Base-by-base conservation (phyloP, 2,888 invertebrate species). In the Cephonodes hylas region DNA sequence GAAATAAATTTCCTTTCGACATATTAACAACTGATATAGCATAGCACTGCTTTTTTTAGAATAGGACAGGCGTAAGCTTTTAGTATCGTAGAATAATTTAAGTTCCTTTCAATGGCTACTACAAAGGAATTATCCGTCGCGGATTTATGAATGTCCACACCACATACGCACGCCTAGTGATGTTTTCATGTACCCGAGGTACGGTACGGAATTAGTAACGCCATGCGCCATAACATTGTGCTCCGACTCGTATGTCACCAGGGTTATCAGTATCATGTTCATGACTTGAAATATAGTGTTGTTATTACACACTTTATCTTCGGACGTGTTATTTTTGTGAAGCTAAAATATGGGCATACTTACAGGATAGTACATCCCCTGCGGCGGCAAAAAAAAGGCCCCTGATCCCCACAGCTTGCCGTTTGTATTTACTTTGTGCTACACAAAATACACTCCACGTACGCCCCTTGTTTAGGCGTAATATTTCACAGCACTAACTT, bases 391-490 rank as follows among this genome's bases (percentile, higher is more conserved):
- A 94, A 97, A 97, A 94, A 96, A 97, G 93, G 97, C 96, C 95
- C 97, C 97, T 94, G 97, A 96, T 94, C 97, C 97, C 97, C 97
- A 97, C 97, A 97, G 97, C 95, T 97, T 97, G 97, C 95, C 95
- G 95, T 96, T 95, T 95, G 93, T 94, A 93, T 93, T 89, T 91
- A 91, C 93, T 93, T 91, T 89, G 83, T 87, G 85, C 81, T 87
- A 89, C 93, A 93, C 93, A 93, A 93, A 93, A 93, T 87, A 86
- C 91, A 92, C 92, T 87, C 83, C 87, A 91, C 91, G 86, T 72
- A 85, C 88, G 86, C 91, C 91, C 86, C 76, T 74, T 71, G 70
- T 66, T 72, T 75, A 87, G 90, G 90, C 89, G 89, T 83, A 76
- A 83, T 83, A 79, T 80, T 81, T 80, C 91, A 91, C 91, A 86